phyloP scores from a whole-genome alignment of 2,797 vertebrate species.

The Sciurus vulgaris region DNA sequence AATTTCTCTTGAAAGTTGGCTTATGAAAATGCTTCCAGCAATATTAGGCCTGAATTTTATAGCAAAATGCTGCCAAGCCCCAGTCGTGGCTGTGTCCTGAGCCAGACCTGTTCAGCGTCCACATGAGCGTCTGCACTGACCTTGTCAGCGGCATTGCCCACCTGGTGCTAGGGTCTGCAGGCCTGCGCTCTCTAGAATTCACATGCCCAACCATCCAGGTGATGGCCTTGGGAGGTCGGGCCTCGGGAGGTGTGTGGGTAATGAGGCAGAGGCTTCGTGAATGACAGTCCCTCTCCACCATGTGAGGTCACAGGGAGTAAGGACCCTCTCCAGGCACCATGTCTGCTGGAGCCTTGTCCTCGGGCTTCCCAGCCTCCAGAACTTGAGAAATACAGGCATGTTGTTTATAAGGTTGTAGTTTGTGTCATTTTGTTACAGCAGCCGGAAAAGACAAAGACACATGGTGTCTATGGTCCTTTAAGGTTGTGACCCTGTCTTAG shows the following conservation, averaged over 20 bases:
- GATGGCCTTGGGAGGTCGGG: too few relatives aligned
- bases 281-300: neutral
- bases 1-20: neutral
- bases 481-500: neutral
- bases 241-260: neutral
- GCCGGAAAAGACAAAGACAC: neutral
- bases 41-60: neutral
- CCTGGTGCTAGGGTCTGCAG: neutral
- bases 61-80: neutral
- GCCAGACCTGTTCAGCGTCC: neutral
- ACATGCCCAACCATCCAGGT: neutral
- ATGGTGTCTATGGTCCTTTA: neutral
- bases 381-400: neutral
- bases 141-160: neutral
- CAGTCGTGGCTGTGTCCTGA: neutral
- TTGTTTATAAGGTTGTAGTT: neutral
- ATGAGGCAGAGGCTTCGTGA: neutral
- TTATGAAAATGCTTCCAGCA: slow-evolving; percentile 32
- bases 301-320: neutral
- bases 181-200: neutral
- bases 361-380: neutral
- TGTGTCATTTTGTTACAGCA: neutral
- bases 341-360: neutral
- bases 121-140: too few relatives aligned
- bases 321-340: neutral